Evolutionary conservation across 2,888 invertebrate species (phyloP).

Genomic region (Mallateleia sp.): DNA sequence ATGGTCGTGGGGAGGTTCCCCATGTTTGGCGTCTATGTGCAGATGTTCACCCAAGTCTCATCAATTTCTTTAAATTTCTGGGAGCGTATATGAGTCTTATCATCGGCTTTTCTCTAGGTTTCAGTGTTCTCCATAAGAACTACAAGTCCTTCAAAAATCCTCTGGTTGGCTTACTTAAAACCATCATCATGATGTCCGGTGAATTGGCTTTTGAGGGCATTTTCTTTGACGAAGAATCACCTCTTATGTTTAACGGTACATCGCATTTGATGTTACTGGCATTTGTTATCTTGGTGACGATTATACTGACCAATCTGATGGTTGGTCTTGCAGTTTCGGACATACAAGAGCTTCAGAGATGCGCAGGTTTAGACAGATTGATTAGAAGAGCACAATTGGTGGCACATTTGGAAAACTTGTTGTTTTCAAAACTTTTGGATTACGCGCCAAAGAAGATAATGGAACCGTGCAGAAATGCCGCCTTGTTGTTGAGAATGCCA

Average conservation of each 20-base stretch:
- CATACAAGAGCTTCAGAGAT: slow-evolving; percentile 95
- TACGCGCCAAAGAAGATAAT: slow-evolving; percentile 92
- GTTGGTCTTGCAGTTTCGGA: slow-evolving; percentile 97
- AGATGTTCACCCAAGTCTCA: slow-evolving; percentile 96
- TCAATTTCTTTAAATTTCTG: slow-evolving; percentile 95
- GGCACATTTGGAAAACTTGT: slow-evolving; percentile 95
- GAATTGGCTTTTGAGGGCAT: slow-evolving; percentile 96
- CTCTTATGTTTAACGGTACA: slow-evolving; percentile 93
- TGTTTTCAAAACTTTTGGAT: slow-evolving; percentile 94
- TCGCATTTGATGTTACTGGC: slow-evolving; percentile 94
- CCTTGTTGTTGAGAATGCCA: slow-evolving; percentile 94
- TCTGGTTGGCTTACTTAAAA: slow-evolving; percentile 93
- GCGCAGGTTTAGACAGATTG: slow-evolving; percentile 94
- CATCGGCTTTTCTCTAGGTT: slow-evolving; percentile 95
- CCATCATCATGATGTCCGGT: slow-evolving; percentile 97
- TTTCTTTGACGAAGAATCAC: slow-evolving; percentile 91
- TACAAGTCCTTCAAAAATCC: slow-evolving; percentile 93
- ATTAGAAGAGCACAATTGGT: slow-evolving; percentile 96
- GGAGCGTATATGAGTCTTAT: slow-evolving; percentile 95
- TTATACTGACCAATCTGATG: slow-evolving; percentile 95
- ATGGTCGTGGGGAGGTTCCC: slow-evolving; percentile 96
- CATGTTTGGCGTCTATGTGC: slow-evolving; percentile 95
- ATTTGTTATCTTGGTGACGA: slow-evolving; percentile 95
- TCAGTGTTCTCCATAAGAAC: slow-evolving; percentile 95
- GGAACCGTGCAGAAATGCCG: slow-evolving; percentile 93